phyloP scores from a whole-genome alignment of 1,140 invertebrate genomes.

The Venustaconcha ellipsiformis region DNA sequence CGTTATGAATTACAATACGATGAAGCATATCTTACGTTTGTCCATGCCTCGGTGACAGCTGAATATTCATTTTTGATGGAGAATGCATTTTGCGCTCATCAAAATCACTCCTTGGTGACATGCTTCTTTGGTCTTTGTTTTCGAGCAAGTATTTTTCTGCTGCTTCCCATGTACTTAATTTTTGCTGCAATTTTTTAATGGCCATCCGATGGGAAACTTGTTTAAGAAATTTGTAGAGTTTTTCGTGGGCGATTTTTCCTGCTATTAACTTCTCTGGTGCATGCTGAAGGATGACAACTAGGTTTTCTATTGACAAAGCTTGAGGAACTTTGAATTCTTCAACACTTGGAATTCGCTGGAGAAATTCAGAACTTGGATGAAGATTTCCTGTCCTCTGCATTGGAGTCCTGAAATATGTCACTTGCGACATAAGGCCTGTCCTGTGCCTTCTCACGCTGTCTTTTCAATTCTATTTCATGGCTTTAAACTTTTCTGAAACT shows the following conservation, averaged over 20 bases:
- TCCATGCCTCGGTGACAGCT: no score
- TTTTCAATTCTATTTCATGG: constrained; percentile 43
- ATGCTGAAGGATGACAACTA: constrained; percentile 82
- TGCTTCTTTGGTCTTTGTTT: no score
- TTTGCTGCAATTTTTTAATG: constrained; percentile 73
- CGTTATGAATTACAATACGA: no score
- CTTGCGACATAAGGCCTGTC: constrained; percentile 1
- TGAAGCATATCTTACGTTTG: no score
- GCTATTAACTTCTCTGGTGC: constrained; percentile 84
- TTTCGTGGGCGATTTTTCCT: constrained; percentile 81
- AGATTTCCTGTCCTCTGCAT: constrained; percentile 4
- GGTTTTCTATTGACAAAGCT: constrained; percentile 46
- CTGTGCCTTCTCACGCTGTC: constrained; percentile 14
- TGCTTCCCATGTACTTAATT: not conserved
- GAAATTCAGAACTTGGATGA: not conserved
- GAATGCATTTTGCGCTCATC: no score
- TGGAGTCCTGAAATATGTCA: constrained; percentile 35
- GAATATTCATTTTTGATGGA: no score
- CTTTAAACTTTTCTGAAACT: constrained; percentile 67
- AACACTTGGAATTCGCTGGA: not conserved
- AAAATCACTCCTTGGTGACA: no score
- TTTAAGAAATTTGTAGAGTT: constrained; percentile 82
- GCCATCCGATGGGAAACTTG: constrained; percentile 82
- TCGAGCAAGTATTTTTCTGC: no score
- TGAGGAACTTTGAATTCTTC: constrained; percentile 28